Percentiles rank a stretch among this genome's conserved stretches.
These are phyloP conservation scores for Nebria brevicollis DNA, from an alignment of 2,888 invertebrate species.

Conservation along the genomic window DNA sequence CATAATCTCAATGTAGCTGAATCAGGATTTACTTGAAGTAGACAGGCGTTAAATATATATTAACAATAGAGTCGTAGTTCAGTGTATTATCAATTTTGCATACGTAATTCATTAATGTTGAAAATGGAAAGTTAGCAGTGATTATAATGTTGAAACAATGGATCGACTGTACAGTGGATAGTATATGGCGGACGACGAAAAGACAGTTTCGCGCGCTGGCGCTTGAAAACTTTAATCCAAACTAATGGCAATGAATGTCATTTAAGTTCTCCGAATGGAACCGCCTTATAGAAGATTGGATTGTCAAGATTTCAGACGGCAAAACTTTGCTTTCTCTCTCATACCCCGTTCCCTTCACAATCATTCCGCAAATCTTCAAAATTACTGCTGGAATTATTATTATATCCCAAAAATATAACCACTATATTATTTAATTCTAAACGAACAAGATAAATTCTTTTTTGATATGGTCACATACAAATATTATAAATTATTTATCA, in stretches of 20 bases:
- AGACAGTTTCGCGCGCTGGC: not conserved
- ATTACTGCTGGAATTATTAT: not conserved
- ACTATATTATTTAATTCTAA: too few relatives aligned
- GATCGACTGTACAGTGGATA: conserved; percentile 17
- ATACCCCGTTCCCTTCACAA: not conserved
- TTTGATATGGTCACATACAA: too few relatives aligned
- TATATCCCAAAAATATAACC: too few relatives aligned
- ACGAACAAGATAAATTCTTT: too few relatives aligned
- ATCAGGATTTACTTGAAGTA: not conserved
- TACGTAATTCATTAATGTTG: conserved; percentile 38
- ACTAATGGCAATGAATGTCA: conserved; percentile 55
- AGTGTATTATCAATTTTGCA: not conserved
- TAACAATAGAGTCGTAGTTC: not conserved
- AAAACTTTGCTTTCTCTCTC: conserved; percentile 24
- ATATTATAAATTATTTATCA: too few relatives aligned
- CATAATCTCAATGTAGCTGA: not conserved
- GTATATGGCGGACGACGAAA: not conserved
- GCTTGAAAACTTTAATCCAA: conserved; percentile 50
- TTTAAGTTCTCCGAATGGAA: conserved; percentile 54
- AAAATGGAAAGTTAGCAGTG: conserved; percentile 33
- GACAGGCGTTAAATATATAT: not conserved
- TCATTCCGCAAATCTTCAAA: conserved; percentile 26
- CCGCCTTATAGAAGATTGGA: conserved; percentile 45
- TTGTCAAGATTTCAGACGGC: conserved; percentile 38
- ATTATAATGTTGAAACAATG: conserved; percentile 39